Conservation (phyloP, 2,113 vertebrate species). For the Daphoenositta chrysoptera region DNA sequence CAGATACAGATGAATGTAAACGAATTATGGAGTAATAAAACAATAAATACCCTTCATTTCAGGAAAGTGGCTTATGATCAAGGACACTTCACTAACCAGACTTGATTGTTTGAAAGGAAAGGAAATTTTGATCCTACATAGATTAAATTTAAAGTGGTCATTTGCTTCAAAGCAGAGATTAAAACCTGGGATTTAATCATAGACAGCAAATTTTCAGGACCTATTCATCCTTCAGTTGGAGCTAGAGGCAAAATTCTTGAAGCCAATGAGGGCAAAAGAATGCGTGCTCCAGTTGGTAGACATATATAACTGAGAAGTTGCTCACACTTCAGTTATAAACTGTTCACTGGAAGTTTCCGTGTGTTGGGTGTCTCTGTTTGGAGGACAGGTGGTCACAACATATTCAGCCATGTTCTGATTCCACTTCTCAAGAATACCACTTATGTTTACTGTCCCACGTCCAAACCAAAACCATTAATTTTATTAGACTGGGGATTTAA, state of each 20-base stretch:
- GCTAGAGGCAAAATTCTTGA: not conserved
- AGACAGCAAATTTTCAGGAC: not conserved
- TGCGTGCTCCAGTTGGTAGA: not conserved
- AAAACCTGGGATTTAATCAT: not conserved
- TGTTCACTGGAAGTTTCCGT: not conserved
- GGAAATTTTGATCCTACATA: conserved; percentile 20
- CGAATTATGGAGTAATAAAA: not conserved
- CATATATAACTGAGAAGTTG: not conserved
- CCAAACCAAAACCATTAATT: not conserved
- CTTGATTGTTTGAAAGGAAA: conserved; percentile 15
- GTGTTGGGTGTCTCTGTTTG: not conserved
- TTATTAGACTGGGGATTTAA: not conserved
- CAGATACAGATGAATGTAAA: not conserved
- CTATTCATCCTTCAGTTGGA: not conserved
- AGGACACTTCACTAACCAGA: not conserved
- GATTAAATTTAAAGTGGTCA: conserved; percentile 6
- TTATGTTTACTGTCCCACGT: not conserved
- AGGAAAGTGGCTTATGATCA: not conserved
- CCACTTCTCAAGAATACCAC: not conserved
- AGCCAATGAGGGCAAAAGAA: not conserved
- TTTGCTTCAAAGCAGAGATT: conserved; percentile 7
- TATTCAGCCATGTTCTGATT: not conserved
- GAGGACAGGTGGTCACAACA: not conserved
- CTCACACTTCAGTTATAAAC: not conserved
- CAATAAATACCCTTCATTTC: not conserved